A percentile compares a stretch with the other conserved stretches of the same genome.
Conservation (phyloP, 1,140 invertebrate species). For the Teleogryllus occipitalis region DNA sequence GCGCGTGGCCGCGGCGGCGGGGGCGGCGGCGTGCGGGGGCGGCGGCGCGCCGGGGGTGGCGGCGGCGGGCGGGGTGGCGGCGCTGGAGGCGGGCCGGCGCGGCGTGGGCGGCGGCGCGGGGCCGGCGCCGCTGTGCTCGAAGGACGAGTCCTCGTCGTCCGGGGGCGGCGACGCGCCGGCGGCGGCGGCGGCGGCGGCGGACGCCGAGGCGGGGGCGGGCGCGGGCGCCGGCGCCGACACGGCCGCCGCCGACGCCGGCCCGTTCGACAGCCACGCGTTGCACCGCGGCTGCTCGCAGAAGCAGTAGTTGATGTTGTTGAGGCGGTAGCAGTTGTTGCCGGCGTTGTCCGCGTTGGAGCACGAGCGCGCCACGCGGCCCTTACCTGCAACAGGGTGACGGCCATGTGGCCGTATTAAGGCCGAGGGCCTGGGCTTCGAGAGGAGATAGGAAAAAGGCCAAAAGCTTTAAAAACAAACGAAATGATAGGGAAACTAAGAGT, state of each 20-base stretch:
- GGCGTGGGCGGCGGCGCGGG: too few relatives aligned
- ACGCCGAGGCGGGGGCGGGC: not conserved
- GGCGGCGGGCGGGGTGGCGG: not conserved
- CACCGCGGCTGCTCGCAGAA: not conserved
- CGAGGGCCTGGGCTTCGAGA: too few relatives aligned
- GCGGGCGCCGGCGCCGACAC: not conserved
- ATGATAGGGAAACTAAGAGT: too few relatives aligned
- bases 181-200: too few relatives aligned
- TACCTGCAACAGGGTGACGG: not conserved
- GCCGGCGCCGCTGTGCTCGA: not conserved
- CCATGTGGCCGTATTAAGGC: too few relatives aligned
- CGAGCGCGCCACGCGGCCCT: not conserved
- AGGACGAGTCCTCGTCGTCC: not conserved
- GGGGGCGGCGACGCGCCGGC: not conserved
- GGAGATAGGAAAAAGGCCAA: too few relatives aligned
- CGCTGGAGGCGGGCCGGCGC: too few relatives aligned
- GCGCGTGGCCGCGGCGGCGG: not conserved
- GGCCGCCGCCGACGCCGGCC: not conserved
- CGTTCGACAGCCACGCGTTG: not conserved
- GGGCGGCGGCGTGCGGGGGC: not conserved
- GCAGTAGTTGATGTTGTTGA: not conserved
- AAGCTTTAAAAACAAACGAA: too few relatives aligned
- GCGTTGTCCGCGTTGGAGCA: not conserved
- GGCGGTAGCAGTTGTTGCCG: not conserved
- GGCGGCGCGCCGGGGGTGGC: too few relatives aligned